Evolutionary conservation across 2,113 vertebrate species (phyloP).

Genomic region (Eublepharis macularius): DNA sequence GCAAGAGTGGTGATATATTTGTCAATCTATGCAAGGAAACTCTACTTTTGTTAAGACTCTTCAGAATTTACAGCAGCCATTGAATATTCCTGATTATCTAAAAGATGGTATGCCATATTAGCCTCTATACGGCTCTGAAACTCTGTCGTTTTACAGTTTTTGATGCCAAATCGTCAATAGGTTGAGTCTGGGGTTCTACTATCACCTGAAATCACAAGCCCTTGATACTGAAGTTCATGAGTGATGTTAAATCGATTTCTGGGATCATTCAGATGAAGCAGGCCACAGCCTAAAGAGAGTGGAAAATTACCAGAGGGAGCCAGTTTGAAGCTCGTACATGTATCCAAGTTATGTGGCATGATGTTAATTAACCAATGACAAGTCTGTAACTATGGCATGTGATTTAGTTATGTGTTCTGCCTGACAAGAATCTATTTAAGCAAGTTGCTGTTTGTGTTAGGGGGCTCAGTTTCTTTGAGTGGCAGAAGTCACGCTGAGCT

Average conservation of each 20-base stretch:
- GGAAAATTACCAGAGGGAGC: too few species aligned
- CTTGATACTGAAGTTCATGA: not conserved
- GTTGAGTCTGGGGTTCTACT: not conserved
- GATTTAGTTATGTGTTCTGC: too few species aligned
- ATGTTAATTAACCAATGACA: too few species aligned
- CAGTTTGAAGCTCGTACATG: too few species aligned
- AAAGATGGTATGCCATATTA: not conserved
- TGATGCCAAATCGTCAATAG: not conserved
- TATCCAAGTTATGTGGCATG: too few species aligned
- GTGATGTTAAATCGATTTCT: not conserved
- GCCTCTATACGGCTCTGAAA: not conserved
- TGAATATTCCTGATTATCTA: not conserved
- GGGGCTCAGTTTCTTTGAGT: too few species aligned
- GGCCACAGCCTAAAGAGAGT: too few species aligned
- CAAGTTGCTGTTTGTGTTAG: too few species aligned
- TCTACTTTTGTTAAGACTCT: not conserved
- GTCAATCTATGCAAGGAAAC: not conserved
- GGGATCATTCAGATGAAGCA: not conserved
- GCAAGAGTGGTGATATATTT: not conserved
- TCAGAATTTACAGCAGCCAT: not conserved
- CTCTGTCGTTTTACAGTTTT: not conserved
- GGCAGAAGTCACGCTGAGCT: too few species aligned
- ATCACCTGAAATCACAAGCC: not conserved
- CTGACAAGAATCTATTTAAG: too few species aligned
- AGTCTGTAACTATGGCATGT: too few species aligned